phyloP scores from a whole-genome alignment of 2,888 invertebrate genomes.

The Latrodectus elegans region DNA sequence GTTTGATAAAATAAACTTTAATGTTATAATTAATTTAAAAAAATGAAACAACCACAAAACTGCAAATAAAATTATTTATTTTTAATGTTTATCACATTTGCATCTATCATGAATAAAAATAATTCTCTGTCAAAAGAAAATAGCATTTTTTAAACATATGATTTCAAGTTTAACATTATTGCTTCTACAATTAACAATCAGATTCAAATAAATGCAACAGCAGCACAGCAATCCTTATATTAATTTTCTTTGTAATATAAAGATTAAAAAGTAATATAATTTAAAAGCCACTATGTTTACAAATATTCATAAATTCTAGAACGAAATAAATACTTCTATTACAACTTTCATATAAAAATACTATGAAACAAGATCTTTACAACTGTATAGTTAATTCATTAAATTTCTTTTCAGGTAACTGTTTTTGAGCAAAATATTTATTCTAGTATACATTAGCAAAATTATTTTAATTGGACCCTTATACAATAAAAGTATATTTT shows the following conservation, averaged over 20 bases:
- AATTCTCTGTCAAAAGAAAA: slow-evolving; percentile 53
- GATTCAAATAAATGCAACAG: background rate
- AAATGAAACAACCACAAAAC: too few species aligned
- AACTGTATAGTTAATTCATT: background rate
- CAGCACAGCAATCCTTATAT: background rate
- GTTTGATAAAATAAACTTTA: too few species aligned
- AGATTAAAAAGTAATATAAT: background rate
- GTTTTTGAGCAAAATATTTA: slow-evolving; percentile 27
- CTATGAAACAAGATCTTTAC: slow-evolving; percentile 32
- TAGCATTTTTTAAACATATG: slow-evolving; percentile 8
- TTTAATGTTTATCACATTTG: slow-evolving; percentile 35
- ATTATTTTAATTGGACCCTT: slow-evolving; percentile 59
- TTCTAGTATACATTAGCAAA: slow-evolving; percentile 33
- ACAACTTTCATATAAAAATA: slow-evolving; percentile 50
- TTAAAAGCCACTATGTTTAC: background rate
- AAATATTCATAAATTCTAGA: background rate
- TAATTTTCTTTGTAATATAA: background rate
- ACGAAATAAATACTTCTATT: background rate
- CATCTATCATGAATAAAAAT: slow-evolving; percentile 56
- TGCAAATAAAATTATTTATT: too few species aligned
- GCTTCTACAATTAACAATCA: slow-evolving; percentile 5
- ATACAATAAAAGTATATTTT: slow-evolving; percentile 30
- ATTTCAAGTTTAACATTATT: slow-evolving; percentile 41
- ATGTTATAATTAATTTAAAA: too few species aligned
- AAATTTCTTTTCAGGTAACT: background rate